Conservation (phyloP, 1,140 invertebrate genomes). For the Drosophila littoralis region DNA sequence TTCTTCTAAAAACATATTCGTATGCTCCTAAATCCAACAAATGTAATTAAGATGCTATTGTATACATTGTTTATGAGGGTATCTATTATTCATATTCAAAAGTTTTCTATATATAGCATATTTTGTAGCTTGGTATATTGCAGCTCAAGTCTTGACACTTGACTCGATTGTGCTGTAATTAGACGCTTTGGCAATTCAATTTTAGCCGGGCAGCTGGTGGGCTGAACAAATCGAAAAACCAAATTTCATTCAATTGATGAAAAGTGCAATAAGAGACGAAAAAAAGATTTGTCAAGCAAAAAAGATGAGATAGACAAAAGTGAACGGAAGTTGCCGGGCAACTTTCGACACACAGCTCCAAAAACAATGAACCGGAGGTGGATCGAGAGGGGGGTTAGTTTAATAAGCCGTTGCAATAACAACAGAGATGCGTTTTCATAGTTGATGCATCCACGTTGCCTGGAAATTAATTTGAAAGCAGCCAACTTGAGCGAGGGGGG, state of each 20-base stretch:
- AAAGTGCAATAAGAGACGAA: slow-evolving; percentile 24
- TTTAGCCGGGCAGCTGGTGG: slow-evolving; percentile 8
- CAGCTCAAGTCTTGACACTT: no score
- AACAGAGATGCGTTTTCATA: slow-evolving; percentile 15
- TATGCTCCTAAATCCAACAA: no score
- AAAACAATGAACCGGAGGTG: neutral
- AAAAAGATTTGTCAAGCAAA: slow-evolving; percentile 38
- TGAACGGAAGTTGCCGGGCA: slow-evolving; percentile 44
- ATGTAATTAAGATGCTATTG: no score
- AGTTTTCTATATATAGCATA: no score
- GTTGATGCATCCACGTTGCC: slow-evolving; percentile 55
- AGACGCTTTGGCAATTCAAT: slow-evolving; percentile 33
- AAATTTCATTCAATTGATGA: slow-evolving; percentile 10
- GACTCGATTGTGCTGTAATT: slow-evolving; percentile 16
- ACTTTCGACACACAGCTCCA: slow-evolving; percentile 35
- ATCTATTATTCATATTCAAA: no score
- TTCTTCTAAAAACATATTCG: no score
- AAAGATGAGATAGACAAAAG: slow-evolving; percentile 28
- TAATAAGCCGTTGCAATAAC: slow-evolving; percentile 45
- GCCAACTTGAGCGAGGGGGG: slow-evolving; percentile 17
- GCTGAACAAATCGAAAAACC: slow-evolving; percentile 8
- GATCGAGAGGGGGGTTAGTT: neutral
- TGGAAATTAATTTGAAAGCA: slow-evolving; percentile 77
- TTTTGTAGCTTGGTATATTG: no score
- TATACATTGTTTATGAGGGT: no score